Evolutionary conservation across 2,888 invertebrate genomes (phyloP), one percentile per base, ranked within the genome.

Genomic region (Sympetrum striolatum): DNA sequence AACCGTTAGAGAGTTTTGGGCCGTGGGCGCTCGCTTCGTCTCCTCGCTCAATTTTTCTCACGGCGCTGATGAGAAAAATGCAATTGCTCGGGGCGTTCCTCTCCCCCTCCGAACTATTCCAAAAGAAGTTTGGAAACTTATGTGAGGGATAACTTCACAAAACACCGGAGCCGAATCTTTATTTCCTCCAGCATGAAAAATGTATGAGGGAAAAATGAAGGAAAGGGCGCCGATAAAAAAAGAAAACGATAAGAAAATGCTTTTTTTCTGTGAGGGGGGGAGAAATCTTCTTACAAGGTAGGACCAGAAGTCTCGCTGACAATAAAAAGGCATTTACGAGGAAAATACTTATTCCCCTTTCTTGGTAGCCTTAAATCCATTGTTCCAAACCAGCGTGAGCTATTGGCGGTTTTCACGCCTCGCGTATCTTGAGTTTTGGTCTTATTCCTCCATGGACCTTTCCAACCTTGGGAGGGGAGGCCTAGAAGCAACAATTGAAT

Each of bases 101-200:
- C 58, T 82, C 82, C 58, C 58, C 58, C 53, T 53, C 53, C 44
- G 53, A 31, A 31, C 81, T 53, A 53, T 82, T 58, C 53, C 58
- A 60, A 82, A 82, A 58, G 82, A 35, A 82, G 82, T 82, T 82
- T 82, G 82, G 53, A 82, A 82, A 82, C 82, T 82, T 82, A 82
- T 82, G 82, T 82, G 82, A 82, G 22, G 35, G 82, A 58, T 82
- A 82, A 82, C 82, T 82, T 82, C 58, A 82, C 53, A 82, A 58
- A 60, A 31, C 31, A 58, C 31, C 25, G 22, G 58, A 58, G 82
- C 31, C 48, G 82, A 53, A 58, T 58, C 31, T 35, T 35, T 73
- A 14, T 53, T 31, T 73, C 25, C 73, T 31, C 25, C 73, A 25
- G 0, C 58, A 82, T 82, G 58, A 82, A 82, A 82, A 82, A 82